Base-by-base conservation (phyloP, 1,140 invertebrate species). In the Drosophila triauraria region DNA sequence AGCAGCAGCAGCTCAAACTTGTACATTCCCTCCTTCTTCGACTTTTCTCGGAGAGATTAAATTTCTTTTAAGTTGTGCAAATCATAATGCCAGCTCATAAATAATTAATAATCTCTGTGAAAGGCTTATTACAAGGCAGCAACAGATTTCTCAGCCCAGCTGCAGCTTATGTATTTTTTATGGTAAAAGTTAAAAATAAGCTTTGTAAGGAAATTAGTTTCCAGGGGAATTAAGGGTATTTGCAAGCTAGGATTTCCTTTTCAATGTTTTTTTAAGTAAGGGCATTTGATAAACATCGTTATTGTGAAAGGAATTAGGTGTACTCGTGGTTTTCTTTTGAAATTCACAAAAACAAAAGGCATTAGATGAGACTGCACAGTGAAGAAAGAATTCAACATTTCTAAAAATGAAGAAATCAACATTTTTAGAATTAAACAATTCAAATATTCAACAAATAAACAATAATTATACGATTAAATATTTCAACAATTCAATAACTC, bases 51-150 rank as follows among this genome's bases (percentile, higher is more conserved):
- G 47, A 12, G 9, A 9, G 32, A 40, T 38, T 70, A 47, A 47
- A 69, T 47, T 68, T 70, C 63, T 70, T 54, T 68, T n/a, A 35
- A 54, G 40, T 46, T 56, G 30, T 32, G 46, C n/a, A 13, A 51
- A 59, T 43, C 46, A 38, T 74, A 74, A 60, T 74, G 23, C 38
- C 17, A 10, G n/a, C 54, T 72, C 70, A 74, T 74, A 51, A 74
- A 72, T 74, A 72, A 74, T 72, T 74, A 74, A 72, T 72, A 72
- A 72, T 60, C 46, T 43, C 30, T 17, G 68, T 12, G 23, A 60
- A 74, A 51, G 70, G 70, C 46, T 74, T 74, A 44, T 46, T 20
- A 30, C 30, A 44, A 38, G 47, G 23, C 27, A 72, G 27, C 38
- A 59, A n/a, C 13, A 48, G 44, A 42, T 43, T 71, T 35, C 27